Percentiles rank a stretch among this genome's conserved stretches.
Evolutionary conservation across 2,113 vertebrate genomes (phyloP).

Genomic region (Conger conger): DNA sequence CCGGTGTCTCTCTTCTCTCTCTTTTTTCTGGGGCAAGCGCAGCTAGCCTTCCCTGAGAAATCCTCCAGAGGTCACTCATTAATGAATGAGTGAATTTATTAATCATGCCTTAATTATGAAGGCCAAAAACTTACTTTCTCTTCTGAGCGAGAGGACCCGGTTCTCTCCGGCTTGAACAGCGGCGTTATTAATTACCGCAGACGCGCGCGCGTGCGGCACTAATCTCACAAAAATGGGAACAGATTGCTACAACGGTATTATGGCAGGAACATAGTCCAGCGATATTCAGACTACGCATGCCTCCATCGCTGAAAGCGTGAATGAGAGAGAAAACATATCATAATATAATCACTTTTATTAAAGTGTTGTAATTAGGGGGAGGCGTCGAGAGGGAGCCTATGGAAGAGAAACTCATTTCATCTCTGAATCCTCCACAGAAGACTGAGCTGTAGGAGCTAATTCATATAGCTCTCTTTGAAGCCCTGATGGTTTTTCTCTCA

Average conservation of each 20-base stretch:
- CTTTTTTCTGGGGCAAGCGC: constrained; percentile 40
- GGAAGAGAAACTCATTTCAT: neutral
- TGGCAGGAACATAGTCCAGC: neutral
- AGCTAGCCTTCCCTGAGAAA: constrained; percentile 44
- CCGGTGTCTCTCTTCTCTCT: constrained; percentile 39
- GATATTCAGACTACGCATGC: neutral
- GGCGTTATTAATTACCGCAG: constrained; percentile 52
- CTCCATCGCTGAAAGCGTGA: neutral
- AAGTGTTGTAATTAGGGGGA: constrained; percentile 4
- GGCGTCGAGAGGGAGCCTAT: neutral
- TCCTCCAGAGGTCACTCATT: constrained; percentile 63
- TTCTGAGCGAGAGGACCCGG: constrained; percentile 42
- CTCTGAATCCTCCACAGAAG: constrained; percentile 9
- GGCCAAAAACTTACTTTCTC: constrained; percentile 51
- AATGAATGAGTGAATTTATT: constrained; percentile 61
- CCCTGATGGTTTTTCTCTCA: constrained; percentile 19
- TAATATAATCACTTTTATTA: neutral
- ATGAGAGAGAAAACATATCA: neutral
- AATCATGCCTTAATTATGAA: constrained; percentile 68
- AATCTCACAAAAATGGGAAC: neutral
- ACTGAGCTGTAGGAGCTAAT: neutral
- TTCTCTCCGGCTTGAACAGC: constrained; percentile 16
- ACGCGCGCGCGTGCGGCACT: constrained; percentile 15
- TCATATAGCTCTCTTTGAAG: constrained; percentile 14
- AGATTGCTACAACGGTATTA: neutral